Conservation (phyloP, 2,113 vertebrate genomes). For the Malurus cyaneus region DNA sequence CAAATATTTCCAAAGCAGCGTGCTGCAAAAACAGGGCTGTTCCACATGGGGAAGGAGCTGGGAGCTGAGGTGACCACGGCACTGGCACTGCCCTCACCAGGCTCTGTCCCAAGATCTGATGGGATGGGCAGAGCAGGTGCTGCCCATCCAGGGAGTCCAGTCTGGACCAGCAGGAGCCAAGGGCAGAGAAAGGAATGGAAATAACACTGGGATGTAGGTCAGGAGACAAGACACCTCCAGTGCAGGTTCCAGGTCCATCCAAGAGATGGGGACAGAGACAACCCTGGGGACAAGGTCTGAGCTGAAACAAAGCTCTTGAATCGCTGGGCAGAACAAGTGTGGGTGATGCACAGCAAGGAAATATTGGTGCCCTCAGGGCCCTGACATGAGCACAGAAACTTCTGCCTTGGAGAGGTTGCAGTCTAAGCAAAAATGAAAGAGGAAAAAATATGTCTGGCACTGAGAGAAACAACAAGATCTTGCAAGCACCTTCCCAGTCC, state of each 20-base stretch:
- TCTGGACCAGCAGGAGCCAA: not conserved
- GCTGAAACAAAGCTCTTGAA: not conserved
- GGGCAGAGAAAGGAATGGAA: not conserved
- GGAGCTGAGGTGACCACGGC: not conserved
- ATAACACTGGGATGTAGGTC: not conserved
- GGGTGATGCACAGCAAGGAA: not conserved
- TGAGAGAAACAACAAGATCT: not conserved
- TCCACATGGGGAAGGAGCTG: not conserved
- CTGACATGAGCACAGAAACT: not conserved
- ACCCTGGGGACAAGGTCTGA: not conserved
- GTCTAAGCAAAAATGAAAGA: not conserved
- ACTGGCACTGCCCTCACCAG: not conserved
- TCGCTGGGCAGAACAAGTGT: not conserved
- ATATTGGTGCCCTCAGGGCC: not conserved
- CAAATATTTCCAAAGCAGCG: not conserved
- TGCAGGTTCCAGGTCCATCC: not conserved
- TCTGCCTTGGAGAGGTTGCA: not conserved
- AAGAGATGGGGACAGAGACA: not conserved
- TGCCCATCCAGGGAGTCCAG: not conserved
- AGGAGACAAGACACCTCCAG: not conserved
- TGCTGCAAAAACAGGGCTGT: not conserved
- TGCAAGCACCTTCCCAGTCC: not conserved
- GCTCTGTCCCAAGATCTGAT: accelerated
- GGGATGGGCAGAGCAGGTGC: not conserved
- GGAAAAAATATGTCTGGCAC: not conserved